Base-by-base conservation (phyloP, 2,797 vertebrate genomes). In the Coreius guichenoti region DNA sequence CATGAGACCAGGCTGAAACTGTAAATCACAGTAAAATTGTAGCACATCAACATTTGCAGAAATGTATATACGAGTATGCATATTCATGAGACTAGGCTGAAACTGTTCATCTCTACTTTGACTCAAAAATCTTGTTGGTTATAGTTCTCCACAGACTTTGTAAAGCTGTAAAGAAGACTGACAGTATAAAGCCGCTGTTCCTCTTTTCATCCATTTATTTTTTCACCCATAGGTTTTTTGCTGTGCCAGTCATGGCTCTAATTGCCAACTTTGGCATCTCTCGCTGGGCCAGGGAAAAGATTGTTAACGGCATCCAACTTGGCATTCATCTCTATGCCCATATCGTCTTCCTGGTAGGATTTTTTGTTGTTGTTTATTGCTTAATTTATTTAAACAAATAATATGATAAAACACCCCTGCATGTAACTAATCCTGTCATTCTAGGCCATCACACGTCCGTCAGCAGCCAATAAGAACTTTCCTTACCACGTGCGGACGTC, bases 401-500 rank as follows among this genome's bases (percentile, higher is more conserved):
- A 12, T 47, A 29, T 63, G 17, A 45, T 73, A 3, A 73, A 82
- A 63, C 13, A 33, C 26, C 21, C 29, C 43, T 63, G 21, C 0
- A 0, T 84, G 23, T 47, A 23, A 63, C 58, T 75, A 36, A 84
- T 47, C 36, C 26, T 79, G 51, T 79, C n/a, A 47, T n/a, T 36
- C 1, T 54, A 98, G 97, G 92, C 96, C 67, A 98, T 98, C 92
- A 98, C 97, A 0, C 94, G 97, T 23, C 97, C 97, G 1, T 98
- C 97, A 0, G 97, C 97, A 16, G 97, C 97, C 94, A 98, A 98
- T 93, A 97, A 97, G 94, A 98, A 98, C 92, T 98, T 98, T 91
- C 97, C 97, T 0, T 98, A 97, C 91, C 97, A 98, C 0, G 97
- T 98, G 56, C 95, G 97, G 85, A 98, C 97, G 0, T 98, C 97